Evolutionary conservation across 2,888 invertebrate species (phyloP).

Genomic region (Theretra japonica): DNA sequence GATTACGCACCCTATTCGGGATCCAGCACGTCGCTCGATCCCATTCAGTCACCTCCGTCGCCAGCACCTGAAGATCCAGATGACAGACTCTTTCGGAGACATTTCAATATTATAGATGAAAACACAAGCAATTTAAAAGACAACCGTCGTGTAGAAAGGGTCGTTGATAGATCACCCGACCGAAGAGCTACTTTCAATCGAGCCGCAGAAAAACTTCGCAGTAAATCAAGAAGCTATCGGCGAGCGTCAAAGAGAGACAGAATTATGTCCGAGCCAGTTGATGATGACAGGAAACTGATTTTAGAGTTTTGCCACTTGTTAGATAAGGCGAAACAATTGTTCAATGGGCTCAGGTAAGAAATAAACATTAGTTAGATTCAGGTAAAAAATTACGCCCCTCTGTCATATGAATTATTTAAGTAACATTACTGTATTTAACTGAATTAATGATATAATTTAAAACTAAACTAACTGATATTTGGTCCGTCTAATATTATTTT

Average conservation of each 20-base stretch:
- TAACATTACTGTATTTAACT: too few relatives aligned
- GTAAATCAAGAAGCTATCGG: too few relatives aligned
- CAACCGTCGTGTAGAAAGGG: too few relatives aligned
- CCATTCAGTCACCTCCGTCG: not conserved
- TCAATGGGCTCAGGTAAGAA: constrained; percentile 95
- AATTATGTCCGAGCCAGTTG: not conserved
- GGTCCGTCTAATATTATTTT: too few relatives aligned
- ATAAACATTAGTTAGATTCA: not conserved
- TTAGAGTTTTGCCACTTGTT: constrained; percentile 98
- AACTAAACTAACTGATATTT: too few relatives aligned
- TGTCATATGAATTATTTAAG: too few relatives aligned
- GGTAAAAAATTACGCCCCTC: too few relatives aligned
- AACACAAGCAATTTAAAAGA: not conserved
- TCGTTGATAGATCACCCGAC: too few relatives aligned
- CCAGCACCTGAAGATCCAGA: not conserved
- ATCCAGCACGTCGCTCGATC: not conserved
- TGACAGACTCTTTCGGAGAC: too few relatives aligned
- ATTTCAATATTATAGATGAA: not conserved
- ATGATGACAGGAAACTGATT: constrained; percentile 94
- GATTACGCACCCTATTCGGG: not conserved
- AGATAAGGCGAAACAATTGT: constrained; percentile 98
- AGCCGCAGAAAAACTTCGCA: too few relatives aligned
- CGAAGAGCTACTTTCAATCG: too few relatives aligned
- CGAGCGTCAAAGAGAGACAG: not conserved
- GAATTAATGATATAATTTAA: too few relatives aligned